phyloP scores from a whole-genome alignment of 2,797 vertebrate genomes.

The Crenuchus spilurus region DNA sequence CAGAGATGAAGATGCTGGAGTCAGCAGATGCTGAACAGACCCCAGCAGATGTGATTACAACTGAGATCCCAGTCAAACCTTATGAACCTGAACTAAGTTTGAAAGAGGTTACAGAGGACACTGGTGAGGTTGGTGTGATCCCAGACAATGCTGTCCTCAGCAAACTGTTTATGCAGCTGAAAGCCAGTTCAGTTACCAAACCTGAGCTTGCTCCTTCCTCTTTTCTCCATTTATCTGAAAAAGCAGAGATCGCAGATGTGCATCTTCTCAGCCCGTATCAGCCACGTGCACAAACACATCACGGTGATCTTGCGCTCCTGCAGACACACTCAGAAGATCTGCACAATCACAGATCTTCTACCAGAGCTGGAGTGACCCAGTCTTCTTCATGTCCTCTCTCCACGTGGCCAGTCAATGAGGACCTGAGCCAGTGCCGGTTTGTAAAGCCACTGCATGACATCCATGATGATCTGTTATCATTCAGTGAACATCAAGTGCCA shows the following conservation, averaged over 20 bases:
- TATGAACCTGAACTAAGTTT: neutral
- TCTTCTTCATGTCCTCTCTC: no score
- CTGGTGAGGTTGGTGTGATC: neutral
- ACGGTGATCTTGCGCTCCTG: neutral
- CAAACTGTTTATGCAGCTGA: neutral
- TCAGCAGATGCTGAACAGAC: neutral
- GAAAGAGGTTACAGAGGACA: no score
- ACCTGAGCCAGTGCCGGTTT: no score
- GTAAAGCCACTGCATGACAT: no score
- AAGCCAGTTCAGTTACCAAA: no score
- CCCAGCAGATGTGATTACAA: neutral
- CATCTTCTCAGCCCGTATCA: neutral
- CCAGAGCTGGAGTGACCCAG: no score
- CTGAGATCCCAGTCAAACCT: neutral
- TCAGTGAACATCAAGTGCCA: no score
- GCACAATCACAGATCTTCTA: no score
- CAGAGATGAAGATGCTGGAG: neutral
- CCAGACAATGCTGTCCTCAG: neutral
- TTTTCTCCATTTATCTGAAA: neutral
- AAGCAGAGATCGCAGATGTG: neutral
- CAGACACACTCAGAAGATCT: no score
- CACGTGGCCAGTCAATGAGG: no score
- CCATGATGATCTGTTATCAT: no score
- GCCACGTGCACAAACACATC: neutral
- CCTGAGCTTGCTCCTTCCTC: neutral